These are phyloP conservation scores for Myotis davidii DNA, from an alignment of 2,113 vertebrate genomes.

Conservation along the genomic window DNA sequence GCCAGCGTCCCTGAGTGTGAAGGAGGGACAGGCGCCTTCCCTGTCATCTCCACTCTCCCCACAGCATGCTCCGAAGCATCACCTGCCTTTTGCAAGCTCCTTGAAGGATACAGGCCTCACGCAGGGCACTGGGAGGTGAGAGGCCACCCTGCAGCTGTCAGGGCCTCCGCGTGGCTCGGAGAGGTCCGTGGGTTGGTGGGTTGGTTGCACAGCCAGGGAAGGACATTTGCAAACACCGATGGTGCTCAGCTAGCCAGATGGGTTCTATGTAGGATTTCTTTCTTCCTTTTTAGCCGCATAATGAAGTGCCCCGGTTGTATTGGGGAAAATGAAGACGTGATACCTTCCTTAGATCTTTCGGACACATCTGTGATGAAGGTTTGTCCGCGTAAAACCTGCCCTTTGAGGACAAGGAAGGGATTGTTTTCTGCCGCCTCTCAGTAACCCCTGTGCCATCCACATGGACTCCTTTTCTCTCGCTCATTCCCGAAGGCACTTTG, in stretches of 20 bases:
- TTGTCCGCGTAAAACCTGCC: neutral
- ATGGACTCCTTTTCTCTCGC: neutral
- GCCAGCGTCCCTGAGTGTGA: too few relatives aligned
- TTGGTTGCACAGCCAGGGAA: neutral
- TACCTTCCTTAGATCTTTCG: neutral
- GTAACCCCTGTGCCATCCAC: neutral
- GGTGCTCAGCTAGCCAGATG: neutral
- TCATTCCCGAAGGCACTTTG: neutral
- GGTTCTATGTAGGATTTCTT: neutral
- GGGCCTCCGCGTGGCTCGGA: neutral
- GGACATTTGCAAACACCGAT: neutral
- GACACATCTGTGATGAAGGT: neutral
- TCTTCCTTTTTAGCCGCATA: neutral
- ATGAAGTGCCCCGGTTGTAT: neutral
- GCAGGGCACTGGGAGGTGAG: neutral
- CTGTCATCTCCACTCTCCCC: neutral
- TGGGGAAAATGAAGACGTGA: conserved; percentile 25
- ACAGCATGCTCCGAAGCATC: rapidly evolving
- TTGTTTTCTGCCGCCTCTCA: neutral
- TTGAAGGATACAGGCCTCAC: neutral
- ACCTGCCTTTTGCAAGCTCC: neutral
- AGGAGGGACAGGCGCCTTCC: neutral
- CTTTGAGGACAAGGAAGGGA: neutral
- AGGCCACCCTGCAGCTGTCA: neutral
- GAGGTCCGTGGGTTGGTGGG: neutral